Evolutionary conservation across 2,113 vertebrate genomes (phyloP).

Genomic region (Parus major): DNA sequence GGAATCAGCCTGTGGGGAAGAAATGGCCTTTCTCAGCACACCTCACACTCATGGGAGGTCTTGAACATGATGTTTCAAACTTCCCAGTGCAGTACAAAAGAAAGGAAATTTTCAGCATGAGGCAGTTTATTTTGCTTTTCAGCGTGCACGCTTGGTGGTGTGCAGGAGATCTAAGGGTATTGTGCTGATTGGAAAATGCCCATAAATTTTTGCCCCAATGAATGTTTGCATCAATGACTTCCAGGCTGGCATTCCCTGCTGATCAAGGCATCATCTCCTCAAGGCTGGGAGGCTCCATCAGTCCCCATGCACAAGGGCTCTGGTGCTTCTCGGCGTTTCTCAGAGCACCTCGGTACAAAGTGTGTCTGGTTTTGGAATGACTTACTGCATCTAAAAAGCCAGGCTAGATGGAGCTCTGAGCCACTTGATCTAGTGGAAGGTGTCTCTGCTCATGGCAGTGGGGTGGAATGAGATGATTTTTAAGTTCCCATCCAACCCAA

Average conservation of each 20-base stretch:
- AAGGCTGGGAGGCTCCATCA: not conserved
- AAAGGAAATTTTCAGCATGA: not conserved
- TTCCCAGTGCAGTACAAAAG: not conserved
- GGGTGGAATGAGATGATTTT: not conserved
- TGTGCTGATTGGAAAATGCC: not conserved
- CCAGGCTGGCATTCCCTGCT: not conserved
- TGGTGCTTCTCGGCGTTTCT: not conserved
- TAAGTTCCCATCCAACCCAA: not conserved
- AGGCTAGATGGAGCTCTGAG: not conserved
- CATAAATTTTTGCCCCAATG: not conserved
- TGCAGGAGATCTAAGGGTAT: not conserved
- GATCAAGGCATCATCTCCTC: not conserved
- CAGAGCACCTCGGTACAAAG: rapidly evolving
- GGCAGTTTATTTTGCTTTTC: constrained; percentile 39
- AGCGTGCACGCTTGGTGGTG: not conserved
- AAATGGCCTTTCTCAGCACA: not conserved
- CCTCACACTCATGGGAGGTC: not conserved
- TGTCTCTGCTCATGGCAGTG: not conserved
- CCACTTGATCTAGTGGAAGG: rapidly evolving
- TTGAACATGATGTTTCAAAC: not conserved
- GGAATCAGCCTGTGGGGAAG: not conserved
- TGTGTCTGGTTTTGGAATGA: not conserved
- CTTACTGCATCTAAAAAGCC: not conserved
- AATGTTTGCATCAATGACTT: not conserved
- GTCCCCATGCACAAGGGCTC: not conserved